Conservation (phyloP, 2,113 vertebrate genomes). For the Trogon surrucura region DNA sequence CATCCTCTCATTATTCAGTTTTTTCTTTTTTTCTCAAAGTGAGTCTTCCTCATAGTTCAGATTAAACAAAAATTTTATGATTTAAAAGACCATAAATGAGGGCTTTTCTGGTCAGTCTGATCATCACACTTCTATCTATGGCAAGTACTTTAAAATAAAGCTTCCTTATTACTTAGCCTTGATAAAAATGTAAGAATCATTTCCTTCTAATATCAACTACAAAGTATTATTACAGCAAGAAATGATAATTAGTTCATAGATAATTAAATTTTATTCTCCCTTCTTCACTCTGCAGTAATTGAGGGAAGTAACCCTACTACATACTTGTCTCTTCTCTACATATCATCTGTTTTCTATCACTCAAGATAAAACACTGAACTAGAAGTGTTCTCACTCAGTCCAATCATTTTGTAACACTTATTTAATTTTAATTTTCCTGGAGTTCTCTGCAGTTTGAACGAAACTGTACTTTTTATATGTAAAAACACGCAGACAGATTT, state of each 20-base stretch:
- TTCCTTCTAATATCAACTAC: neutral
- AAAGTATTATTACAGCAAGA: neutral
- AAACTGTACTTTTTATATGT: too few relatives aligned
- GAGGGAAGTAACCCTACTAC: neutral
- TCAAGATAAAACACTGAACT: rapidly evolving
- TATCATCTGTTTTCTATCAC: neutral
- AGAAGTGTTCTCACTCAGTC: neutral
- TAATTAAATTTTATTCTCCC: neutral
- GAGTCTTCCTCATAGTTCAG: neutral
- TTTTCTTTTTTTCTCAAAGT: neutral
- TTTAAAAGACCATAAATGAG: neutral
- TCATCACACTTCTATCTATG: neutral
- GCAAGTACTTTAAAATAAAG: neutral
- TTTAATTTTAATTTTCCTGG: neutral
- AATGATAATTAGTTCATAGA: neutral
- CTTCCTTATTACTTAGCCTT: neutral
- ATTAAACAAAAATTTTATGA: neutral
- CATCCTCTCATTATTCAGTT: neutral
- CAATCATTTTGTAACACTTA: neutral
- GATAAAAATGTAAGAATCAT: neutral
- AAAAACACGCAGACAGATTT: too few relatives aligned
- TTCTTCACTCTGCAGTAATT: neutral
- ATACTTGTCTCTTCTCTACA: neutral
- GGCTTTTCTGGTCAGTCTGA: neutral
- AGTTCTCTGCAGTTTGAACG: neutral